A percentile compares a stretch with the other conserved stretches of the same genome.
phyloP scores from a whole-genome alignment of 2,888 invertebrate species.

The Drosophila tripunctata region DNA sequence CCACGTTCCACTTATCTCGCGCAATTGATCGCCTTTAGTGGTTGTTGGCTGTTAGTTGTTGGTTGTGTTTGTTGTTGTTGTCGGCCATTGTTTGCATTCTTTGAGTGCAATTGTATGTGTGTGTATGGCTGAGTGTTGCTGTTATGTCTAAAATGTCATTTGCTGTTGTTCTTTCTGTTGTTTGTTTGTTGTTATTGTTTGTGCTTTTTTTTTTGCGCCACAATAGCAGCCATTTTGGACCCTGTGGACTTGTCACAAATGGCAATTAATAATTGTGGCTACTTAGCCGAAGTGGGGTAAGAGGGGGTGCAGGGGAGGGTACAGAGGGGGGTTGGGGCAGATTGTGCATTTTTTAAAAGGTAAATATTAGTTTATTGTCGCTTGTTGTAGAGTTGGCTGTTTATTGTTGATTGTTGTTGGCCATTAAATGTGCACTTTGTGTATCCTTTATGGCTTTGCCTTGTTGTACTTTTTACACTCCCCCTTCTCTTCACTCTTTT shows the following conservation, averaged over 20 bases:
- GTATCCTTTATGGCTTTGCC: conserved; percentile 68
- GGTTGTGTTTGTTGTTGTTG: too few relatives aligned
- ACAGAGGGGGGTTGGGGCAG: not conserved
- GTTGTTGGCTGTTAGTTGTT: too few relatives aligned
- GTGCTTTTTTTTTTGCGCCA: conserved; percentile 29
- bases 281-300: conserved; percentile 49
- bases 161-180: conserved; percentile 22
- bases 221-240: conserved; percentile 65
- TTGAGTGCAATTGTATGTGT: conserved; percentile 24
- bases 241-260: conserved; percentile 57
- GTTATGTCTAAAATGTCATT: conserved; percentile 70
- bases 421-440: conserved; percentile 61
- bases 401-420: conserved; percentile 26
- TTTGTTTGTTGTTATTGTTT: conserved; percentile 23
- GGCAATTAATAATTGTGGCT: conserved; percentile 76
- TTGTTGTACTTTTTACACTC: conserved; percentile 43
- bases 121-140: conserved; percentile 30
- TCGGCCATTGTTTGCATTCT: conserved; percentile 73
- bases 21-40: conserved; percentile 69
- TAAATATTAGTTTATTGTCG: conserved; percentile 64
- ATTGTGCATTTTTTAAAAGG: conserved; percentile 48
- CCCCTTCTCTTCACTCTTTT: not conserved
- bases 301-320: not conserved
- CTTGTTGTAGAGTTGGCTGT: conserved; percentile 20
- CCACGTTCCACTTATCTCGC: conserved; percentile 65